Base-by-base conservation (phyloP, 2,797 vertebrate species). In the Psittacula derbiana region DNA sequence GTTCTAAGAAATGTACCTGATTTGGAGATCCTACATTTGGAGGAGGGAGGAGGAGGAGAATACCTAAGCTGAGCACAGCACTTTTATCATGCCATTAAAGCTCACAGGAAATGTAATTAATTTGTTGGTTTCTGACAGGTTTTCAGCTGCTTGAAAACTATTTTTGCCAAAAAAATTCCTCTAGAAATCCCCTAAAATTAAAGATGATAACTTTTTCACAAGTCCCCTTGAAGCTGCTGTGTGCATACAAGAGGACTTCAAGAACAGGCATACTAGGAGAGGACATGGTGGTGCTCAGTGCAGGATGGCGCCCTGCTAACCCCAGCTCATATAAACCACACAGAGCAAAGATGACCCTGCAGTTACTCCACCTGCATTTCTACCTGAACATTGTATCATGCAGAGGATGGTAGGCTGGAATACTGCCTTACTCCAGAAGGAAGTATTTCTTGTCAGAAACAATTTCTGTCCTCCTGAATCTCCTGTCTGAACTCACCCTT, bases 181-280 rank as follows among this genome's bases (percentile, higher is more conserved):
- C 5, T 8, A 40, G 16, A 69, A 86, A 66, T 27, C 27, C 43
- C 25, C 31, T 15, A n/a, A 8, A 61, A 60, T 19, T 53, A 36
- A 20, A 67, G 30, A 17, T 2, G 1, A 4, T 7, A 8, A 1
- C 2, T 52, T 80, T 78, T 50, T 41, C 80, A 70, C 19, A 55
- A 64, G 8, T 8, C 4, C 36, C 17, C 13, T 80, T 46, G 40
- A 69, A 58, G 23, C 3, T 17, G 6, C 20, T 80, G 4, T 3
- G 10, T 5, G 14, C 20, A 14, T 14, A 23, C 25, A 25, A 53
- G 49, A 40, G 25, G 4, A 4, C 21, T 47, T 12, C 1, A 8
- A 23, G 49, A 8, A 14, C 0, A 19, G 25, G 15, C 10, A 46
- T 1, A 0, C 5, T 1, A 4, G 50, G 25, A 58, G 43, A 25